Evolutionary conservation across 2,113 vertebrate species (phyloP).

Genomic region (Lucifuga dentata): DNA sequence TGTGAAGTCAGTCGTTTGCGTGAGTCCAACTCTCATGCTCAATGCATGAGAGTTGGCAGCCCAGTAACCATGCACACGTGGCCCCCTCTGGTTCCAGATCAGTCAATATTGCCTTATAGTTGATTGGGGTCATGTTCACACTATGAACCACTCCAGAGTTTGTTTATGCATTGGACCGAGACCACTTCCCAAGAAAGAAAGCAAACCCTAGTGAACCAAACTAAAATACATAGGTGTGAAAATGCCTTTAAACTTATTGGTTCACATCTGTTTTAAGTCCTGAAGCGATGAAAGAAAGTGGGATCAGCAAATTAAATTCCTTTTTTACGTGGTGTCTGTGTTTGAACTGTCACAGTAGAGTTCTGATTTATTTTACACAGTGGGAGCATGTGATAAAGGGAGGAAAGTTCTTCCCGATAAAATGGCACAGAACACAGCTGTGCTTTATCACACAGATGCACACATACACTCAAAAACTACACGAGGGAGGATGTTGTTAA

Average conservation of each 20-base stretch:
- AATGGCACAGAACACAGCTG: conserved; percentile 64
- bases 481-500: conserved; percentile 66
- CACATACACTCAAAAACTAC: conserved; percentile 23
- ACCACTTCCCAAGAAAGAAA: no score
- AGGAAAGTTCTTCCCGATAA: conserved; percentile 51
- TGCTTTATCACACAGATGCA: conserved; percentile 27
- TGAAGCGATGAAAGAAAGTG: conserved; percentile 26
- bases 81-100: no score
- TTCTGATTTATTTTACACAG: conserved; percentile 41
- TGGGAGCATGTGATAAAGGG: conserved; percentile 57
- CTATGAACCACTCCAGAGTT: no score
- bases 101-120: no score
- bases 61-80: no score
- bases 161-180: no score
- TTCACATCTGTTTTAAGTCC: conserved; percentile 7
- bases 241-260: neutral
- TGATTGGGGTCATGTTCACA: no score
- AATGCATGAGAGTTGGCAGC: no score
- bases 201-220: no score
- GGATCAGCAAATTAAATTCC: conserved; percentile 8
- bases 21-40: no score
- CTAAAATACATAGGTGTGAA: no score
- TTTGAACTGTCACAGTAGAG: conserved; percentile 38
- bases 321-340: neutral
- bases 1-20: no score